A percentile compares a stretch with the other conserved stretches of the same genome.
Evolutionary conservation across 1,140 invertebrate genomes (phyloP).

Genomic region (Asbolus verrucosus): DNA sequence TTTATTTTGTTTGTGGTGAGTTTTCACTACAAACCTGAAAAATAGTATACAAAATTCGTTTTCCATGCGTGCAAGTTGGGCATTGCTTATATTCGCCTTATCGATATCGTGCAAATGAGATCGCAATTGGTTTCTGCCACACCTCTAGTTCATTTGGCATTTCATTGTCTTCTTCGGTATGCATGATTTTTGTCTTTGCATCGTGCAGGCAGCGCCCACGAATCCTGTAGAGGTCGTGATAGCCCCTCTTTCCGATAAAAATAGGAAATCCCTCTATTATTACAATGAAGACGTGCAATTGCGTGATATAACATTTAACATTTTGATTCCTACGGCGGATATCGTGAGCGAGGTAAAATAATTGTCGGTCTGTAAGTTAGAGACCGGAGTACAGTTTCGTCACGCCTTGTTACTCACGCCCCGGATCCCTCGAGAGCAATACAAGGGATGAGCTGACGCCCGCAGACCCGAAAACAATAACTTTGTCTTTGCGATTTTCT

Average conservation of each 20-base stretch:
- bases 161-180: constrained; percentile 39
- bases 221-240: constrained; percentile 30
- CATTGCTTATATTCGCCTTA: no score
- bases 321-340: constrained; percentile 51
- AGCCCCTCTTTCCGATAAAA: constrained; percentile 13
- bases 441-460: constrained; percentile 27
- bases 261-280: constrained; percentile 26
- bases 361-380: constrained; percentile 55
- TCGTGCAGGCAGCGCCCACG: constrained; percentile 35
- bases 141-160: constrained; percentile 33
- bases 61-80: no score
- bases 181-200: constrained; percentile 19
- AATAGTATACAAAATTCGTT: no score
- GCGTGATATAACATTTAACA: constrained; percentile 57
- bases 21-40: no score
- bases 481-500: constrained; percentile 18
- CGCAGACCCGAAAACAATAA: constrained; percentile 32
- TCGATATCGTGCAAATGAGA: background rate
- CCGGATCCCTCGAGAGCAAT: constrained; percentile 47
- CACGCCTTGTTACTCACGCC: constrained; percentile 55
- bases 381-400: constrained; percentile 48
- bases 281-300: constrained; percentile 55
- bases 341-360: constrained; percentile 58
- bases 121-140: constrained; percentile 6
- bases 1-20: no score